Base-by-base conservation (phyloP, 2,797 vertebrate species). In the Cryptoblepharus egeriae region DNA sequence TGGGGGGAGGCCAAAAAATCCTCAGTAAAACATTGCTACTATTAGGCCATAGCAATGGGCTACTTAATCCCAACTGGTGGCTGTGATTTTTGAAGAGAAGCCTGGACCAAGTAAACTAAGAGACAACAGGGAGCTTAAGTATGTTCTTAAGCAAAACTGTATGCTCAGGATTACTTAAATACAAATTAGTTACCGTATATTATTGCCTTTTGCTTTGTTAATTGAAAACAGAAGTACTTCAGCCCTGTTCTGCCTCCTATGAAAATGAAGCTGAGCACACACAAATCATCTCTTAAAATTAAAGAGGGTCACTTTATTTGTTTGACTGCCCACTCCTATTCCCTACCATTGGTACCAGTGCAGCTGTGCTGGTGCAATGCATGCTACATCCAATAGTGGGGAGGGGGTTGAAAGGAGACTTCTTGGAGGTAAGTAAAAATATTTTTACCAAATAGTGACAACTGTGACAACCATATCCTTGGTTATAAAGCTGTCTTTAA, bases 251-350 rank as follows among this genome's bases (percentile, higher is more conserved):
- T 73, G 1, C 73, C 84, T 87, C 73, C 84, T 87, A 45, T 93
- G 90, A 89, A 91, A 94, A 93, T 10, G 79, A 88, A 93, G 90
- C 87, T 92, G 83, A 3, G 75, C 83, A 85, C 83, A 89, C 89
- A 87, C 88, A 87, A 87, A 85, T 24, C 16, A 22, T 3, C 1
- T 16, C 28, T 32, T 26, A 88, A 87, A 91, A 85, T 78, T 52
- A 80, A 90, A 84, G 72, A 67, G 0, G 22, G 61, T 22, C 86
- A 88, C 88, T 88, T 58, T 58, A 24, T 58, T 58, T 58, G 18
- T 58, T 52, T 52, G 15, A 52, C 49, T 52, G 49, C 49, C 49
- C 49, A 52, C 15, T 52, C 49, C 13, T 49, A 49, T 49, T 11
- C 45, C 45, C 9, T 49, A 49, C 45, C 45, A 5, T 12, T 49